phyloP scores from a whole-genome alignment of 2,797 vertebrate species.

The Sebastolobus altivelis region DNA sequence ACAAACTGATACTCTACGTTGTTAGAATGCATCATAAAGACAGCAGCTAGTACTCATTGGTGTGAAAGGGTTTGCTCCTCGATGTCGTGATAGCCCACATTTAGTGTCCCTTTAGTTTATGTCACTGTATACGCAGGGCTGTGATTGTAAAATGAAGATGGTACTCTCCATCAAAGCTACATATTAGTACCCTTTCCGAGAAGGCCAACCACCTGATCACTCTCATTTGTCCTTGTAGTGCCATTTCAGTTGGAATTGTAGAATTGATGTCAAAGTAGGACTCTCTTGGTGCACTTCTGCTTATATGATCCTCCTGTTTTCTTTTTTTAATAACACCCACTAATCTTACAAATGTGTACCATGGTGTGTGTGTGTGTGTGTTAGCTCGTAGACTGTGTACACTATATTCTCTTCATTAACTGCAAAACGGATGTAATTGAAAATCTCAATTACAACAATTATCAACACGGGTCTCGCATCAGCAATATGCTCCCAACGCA shows the following conservation, averaged over 20 bases:
- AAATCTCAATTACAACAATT: slow-evolving; percentile 73
- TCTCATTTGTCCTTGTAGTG: slow-evolving; percentile 2
- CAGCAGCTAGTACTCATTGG: neutral
- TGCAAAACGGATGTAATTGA: slow-evolving; percentile 64
- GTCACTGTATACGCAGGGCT: neutral
- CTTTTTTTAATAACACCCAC: slow-evolving; percentile 35
- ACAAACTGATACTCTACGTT: neutral
- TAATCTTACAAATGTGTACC: slow-evolving; percentile 35
- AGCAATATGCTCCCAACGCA: slow-evolving; percentile 60
- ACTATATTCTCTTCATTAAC: slow-evolving; percentile 40
- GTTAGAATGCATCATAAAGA: slow-evolving; percentile 21
- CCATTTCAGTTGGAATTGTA: slow-evolving; percentile 35
- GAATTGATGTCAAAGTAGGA: slow-evolving; percentile 18
- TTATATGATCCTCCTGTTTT: neutral
- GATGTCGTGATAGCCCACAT: slow-evolving; percentile 8
- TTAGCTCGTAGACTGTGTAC: neutral
- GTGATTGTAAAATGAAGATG: slow-evolving; percentile 33
- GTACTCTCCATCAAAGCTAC: slow-evolving; percentile 16
- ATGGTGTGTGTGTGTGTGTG: slow-evolving; percentile 3
- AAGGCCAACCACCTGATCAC: slow-evolving; percentile 16
- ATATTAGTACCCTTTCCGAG: neutral
- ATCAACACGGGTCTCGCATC: slow-evolving; percentile 52
- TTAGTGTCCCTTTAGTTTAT: slow-evolving; percentile 5
- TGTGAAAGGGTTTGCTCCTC: neutral
- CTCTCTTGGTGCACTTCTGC: slow-evolving; percentile 1